Conservation (phyloP, 1,140 invertebrate genomes). For the Hesperophylax magnus region DNA sequence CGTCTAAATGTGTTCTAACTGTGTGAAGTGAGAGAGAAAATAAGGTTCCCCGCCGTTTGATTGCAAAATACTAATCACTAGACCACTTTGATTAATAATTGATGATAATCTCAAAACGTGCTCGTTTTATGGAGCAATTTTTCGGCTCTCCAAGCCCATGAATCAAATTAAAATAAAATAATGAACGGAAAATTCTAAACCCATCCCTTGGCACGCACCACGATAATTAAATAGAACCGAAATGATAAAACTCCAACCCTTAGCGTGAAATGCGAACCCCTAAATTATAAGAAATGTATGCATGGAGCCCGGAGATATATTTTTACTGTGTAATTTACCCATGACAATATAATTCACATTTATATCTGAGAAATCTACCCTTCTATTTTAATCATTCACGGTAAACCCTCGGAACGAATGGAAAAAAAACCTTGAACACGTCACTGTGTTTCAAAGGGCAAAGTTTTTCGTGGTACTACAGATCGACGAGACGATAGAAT, state of each 20-base stretch:
- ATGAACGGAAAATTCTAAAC: conserved; percentile 5
- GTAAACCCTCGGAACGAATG: not conserved
- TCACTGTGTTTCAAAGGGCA: too few species aligned
- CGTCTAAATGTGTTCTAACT: too few species aligned
- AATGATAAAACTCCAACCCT: conserved; percentile 30
- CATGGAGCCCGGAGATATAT: conserved; percentile 5
- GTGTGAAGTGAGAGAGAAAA: too few species aligned
- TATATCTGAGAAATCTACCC: conserved; percentile 4
- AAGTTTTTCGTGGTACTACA: too few species aligned
- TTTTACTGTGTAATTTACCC: conserved; percentile 16
- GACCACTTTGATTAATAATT: conserved; percentile 26
- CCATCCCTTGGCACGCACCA: conserved; percentile 3
- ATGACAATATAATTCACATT: conserved; percentile 26
- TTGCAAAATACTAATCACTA: conserved; percentile 1
- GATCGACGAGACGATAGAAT: too few species aligned
- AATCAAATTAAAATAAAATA: conserved; percentile 39
- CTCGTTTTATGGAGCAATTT: conserved; percentile 10
- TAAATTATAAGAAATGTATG: conserved; percentile 23
- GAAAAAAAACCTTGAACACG: too few species aligned
- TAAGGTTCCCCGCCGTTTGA: not conserved
- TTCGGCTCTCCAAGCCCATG: conserved; percentile 9
- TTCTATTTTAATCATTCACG: not conserved
- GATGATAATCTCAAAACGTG: conserved; percentile 28
- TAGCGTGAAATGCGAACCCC: not conserved
- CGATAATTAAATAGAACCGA: conserved; percentile 15